These are phyloP conservation scores for Escarpia spicata DNA, from an alignment of 2,888 invertebrate species.

Conservation along the genomic window DNA sequence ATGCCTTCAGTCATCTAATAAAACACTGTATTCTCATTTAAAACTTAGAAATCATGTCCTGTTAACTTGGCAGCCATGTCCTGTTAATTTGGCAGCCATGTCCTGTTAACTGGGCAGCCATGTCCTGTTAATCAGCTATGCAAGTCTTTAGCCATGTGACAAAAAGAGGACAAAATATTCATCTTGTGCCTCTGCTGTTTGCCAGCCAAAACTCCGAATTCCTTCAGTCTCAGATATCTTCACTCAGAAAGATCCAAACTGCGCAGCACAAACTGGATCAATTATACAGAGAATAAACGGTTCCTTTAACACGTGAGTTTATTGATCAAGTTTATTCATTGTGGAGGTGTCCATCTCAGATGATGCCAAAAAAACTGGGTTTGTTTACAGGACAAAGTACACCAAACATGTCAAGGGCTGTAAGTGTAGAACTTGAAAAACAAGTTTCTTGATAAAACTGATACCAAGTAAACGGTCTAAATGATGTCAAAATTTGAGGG, in stretches of 20 bases:
- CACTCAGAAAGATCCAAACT: background rate
- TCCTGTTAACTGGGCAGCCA: too few species aligned
- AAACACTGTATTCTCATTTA: too few species aligned
- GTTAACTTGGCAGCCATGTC: too few species aligned
- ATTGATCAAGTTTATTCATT: background rate
- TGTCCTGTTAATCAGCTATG: too few species aligned
- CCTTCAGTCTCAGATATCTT: background rate
- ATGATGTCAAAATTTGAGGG: background rate
- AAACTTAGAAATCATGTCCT: too few species aligned
- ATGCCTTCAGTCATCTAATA: too few species aligned
- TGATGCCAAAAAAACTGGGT: background rate
- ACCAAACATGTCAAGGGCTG: background rate
- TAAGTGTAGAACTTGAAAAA: too few species aligned
- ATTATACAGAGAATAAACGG: background rate
- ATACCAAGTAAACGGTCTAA: background rate
- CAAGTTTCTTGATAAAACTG: background rate
- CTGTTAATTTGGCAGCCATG: too few species aligned
- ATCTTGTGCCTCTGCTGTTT: background rate
- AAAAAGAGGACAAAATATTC: background rate
- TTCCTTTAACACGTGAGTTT: background rate
- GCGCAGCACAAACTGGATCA: background rate
- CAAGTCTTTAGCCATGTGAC: too few species aligned
- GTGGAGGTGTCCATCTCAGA: background rate
- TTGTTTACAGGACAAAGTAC: background rate
- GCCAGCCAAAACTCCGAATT: background rate